phyloP scores from a whole-genome alignment of 2,113 vertebrate genomes.

The Ornithorhynchus anatinus region DNA sequence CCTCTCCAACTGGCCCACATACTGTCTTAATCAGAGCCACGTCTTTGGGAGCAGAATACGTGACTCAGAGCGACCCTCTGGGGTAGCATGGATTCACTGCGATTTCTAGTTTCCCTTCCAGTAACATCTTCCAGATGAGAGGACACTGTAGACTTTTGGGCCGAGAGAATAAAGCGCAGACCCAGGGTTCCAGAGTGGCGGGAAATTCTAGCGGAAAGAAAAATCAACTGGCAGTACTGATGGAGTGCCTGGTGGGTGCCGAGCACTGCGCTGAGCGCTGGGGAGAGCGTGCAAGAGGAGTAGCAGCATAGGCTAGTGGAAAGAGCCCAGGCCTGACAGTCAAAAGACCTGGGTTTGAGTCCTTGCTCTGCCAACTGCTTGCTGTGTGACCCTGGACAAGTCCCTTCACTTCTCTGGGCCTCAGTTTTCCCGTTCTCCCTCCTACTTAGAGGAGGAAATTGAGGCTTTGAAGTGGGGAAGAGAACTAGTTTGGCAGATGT shows the following conservation, averaged over 20 bases:
- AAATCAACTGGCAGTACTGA: slow-evolving; percentile 1
- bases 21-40: slow-evolving; percentile 28
- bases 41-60: background rate
- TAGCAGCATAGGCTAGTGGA: too few species aligned
- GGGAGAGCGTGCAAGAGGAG: too few species aligned
- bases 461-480: too few species aligned
- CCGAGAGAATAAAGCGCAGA: slow-evolving; percentile 39
- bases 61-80: slow-evolving; percentile 21
- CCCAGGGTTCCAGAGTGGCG: slow-evolving; percentile 27
- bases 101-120: slow-evolving; percentile 31
- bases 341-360: too few species aligned
- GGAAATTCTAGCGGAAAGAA: background rate
- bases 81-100: slow-evolving; percentile 4
- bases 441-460: too few species aligned
- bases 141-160: slow-evolving; percentile 29
- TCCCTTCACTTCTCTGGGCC: too few species aligned
- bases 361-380: too few species aligned
- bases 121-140: slow-evolving; percentile 47
- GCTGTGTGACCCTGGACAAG: too few species aligned
- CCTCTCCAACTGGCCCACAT: background rate
- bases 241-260: background rate
- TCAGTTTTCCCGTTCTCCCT: too few species aligned
- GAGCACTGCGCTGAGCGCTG: too few species aligned
- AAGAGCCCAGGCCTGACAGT: too few species aligned
- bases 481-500: too few species aligned